A percentile compares a stretch with the other conserved stretches of the same genome.
These are phyloP conservation scores for Parus major DNA, from an alignment of 2,113 vertebrate genomes.

Conservation along the genomic window DNA sequence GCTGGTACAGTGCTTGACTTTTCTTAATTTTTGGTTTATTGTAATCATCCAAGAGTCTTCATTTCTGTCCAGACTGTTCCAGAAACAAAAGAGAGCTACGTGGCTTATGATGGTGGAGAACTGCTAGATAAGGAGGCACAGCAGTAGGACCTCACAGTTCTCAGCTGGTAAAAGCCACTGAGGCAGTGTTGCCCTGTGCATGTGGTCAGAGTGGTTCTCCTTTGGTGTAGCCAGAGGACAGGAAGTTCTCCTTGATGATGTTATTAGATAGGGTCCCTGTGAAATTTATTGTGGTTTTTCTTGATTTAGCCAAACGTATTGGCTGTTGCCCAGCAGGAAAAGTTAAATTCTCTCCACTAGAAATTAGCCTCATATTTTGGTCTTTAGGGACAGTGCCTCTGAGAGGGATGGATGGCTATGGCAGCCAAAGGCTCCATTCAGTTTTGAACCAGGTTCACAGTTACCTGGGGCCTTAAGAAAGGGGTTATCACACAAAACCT, in stretches of 20 bases:
- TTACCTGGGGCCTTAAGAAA: not conserved
- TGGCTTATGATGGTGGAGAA: not conserved
- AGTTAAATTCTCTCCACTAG: not conserved
- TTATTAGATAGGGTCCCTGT: not conserved
- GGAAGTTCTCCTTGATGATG: not conserved
- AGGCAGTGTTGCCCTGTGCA: not conserved
- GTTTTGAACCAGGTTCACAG: not conserved
- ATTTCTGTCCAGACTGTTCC: not conserved
- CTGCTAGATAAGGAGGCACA: not conserved
- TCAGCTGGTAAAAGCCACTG: not conserved
- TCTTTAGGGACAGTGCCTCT: not conserved
- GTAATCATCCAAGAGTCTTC: not conserved
- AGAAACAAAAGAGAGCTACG: not conserved
- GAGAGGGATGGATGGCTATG: not conserved
- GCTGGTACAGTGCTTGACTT: not conserved
- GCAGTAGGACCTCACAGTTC: not conserved
- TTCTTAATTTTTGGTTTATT: not conserved
- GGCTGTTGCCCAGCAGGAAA: not conserved
- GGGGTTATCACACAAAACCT: not conserved
- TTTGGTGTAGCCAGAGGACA: not conserved
- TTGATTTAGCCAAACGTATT: not conserved
- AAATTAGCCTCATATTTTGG: not conserved
- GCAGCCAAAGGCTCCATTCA: not conserved
- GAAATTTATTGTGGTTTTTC: not conserved
- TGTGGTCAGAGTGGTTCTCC: not conserved